phyloP scores from a whole-genome alignment of 1,140 invertebrate species.

The Drosophila kanapiae region DNA sequence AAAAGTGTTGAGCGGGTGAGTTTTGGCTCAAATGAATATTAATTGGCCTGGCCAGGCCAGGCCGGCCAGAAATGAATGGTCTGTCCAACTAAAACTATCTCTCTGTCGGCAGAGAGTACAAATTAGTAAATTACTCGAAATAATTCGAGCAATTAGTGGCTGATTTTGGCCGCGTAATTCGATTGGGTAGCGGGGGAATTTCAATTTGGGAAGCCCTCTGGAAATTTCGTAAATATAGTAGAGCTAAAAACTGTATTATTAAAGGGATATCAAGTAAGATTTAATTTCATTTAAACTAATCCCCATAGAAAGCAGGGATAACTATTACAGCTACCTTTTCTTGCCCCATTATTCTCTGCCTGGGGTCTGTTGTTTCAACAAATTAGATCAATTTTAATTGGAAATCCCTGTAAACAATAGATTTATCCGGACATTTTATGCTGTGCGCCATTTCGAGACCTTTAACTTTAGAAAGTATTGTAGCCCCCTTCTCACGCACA shows the following conservation, averaged over 20 bases:
- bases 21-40: constrained; percentile 51
- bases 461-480: constrained; percentile 24
- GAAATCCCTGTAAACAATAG: constrained; percentile 15
- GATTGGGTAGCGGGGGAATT: constrained; percentile 10
- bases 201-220: constrained; percentile 4
- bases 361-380: constrained; percentile 14
- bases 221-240: neutral
- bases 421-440: constrained; percentile 17
- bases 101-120: constrained; percentile 30
- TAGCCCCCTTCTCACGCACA: neutral
- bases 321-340: neutral
- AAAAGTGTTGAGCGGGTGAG: constrained; percentile 32
- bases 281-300: neutral
- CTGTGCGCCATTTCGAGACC: neutral
- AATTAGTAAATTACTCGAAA: constrained; percentile 42
- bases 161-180: constrained; percentile 22
- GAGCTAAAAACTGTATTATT: neutral
- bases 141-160: constrained; percentile 38
- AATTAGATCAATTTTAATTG: constrained; percentile 40
- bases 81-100: constrained; percentile 25
- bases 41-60: constrained; percentile 22
- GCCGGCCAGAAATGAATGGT: constrained; percentile 23
- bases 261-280: too few species aligned
- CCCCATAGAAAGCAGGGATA: neutral
- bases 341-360: neutral